Percentiles rank a stretch among this genome's conserved stretches.
Conservation (phyloP, 92 coral and sea anemone species). For the Epizoanthus fatuus region DNA sequence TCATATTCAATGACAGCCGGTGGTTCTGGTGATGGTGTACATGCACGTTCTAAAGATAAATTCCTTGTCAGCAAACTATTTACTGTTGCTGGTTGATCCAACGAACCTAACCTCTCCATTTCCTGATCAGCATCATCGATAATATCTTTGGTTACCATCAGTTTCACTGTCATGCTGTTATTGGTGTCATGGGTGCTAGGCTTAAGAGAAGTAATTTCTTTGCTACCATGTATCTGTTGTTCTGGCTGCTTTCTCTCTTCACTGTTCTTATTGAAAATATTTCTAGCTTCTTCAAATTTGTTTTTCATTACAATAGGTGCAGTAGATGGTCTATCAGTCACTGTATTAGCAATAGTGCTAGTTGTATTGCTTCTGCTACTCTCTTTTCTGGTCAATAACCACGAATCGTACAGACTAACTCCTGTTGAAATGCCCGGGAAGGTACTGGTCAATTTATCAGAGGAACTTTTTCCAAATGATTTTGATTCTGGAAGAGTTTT, state of each 20-base stretch:
- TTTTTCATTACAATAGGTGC: not conserved
- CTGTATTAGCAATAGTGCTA: too few relatives aligned
- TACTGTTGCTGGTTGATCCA: conserved; percentile 2
- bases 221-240: not conserved
- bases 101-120: not conserved
- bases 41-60: conserved; percentile 1
- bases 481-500: conserved; percentile 39
- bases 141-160: not conserved
- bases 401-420: conserved; percentile 35
- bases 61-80: conserved; percentile 20
- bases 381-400: conserved; percentile 35
- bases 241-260: not conserved
- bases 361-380: not conserved
- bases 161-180: not conserved
- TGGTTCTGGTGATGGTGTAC: conserved; percentile 39
- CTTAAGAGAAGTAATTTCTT: not conserved
- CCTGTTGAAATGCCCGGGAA: conserved; percentile 59
- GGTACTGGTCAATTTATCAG: conserved; percentile 51
- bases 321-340: not conserved
- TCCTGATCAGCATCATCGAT: not conserved
- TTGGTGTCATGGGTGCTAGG: not conserved
- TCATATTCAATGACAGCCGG: conserved; percentile 56
- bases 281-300: conserved; percentile 28
- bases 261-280: not conserved
- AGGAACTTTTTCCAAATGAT: not conserved